Conservation (phyloP, 2,888 invertebrate species). For the Itoplectis maculator region DNA sequence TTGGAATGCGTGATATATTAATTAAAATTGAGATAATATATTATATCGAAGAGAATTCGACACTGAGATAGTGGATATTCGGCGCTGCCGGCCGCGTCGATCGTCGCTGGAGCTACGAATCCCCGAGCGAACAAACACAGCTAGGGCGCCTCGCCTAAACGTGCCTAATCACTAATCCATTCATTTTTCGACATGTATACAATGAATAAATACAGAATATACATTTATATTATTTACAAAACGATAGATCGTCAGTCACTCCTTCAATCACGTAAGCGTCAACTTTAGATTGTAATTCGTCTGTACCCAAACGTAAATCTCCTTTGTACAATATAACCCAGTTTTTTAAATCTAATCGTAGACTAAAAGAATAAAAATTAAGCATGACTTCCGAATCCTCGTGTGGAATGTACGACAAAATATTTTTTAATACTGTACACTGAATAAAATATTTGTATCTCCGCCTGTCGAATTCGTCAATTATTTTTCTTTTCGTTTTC, state of each 20-base stretch:
- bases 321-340: constrained; percentile 37
- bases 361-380: constrained; percentile 8
- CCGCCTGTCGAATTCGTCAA: neutral
- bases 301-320: constrained; percentile 31
- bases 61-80: constrained; percentile 8
- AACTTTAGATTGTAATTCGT: neutral
- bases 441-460: constrained; percentile 37
- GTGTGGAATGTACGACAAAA: constrained; percentile 52
- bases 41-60: constrained; percentile 4
- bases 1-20: neutral
- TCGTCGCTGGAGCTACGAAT: constrained; percentile 18
- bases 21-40: constrained; percentile 26
- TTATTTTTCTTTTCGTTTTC: constrained; percentile 50
- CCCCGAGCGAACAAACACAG: constrained; percentile 15
- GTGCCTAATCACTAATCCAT: constrained; percentile 66
- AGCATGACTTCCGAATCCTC: neutral
- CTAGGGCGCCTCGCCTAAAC: constrained; percentile 44
- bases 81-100: constrained; percentile 12
- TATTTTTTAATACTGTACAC: constrained; percentile 50
- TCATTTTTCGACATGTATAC: constrained; percentile 56
- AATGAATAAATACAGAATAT: constrained; percentile 57
- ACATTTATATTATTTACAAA: constrained; percentile 59
- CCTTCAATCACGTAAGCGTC: constrained; percentile 1
- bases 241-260: constrained; percentile 24
- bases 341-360: constrained; percentile 7